Conservation (phyloP, 2,113 vertebrate genomes). For the Phaetusa simplex region DNA sequence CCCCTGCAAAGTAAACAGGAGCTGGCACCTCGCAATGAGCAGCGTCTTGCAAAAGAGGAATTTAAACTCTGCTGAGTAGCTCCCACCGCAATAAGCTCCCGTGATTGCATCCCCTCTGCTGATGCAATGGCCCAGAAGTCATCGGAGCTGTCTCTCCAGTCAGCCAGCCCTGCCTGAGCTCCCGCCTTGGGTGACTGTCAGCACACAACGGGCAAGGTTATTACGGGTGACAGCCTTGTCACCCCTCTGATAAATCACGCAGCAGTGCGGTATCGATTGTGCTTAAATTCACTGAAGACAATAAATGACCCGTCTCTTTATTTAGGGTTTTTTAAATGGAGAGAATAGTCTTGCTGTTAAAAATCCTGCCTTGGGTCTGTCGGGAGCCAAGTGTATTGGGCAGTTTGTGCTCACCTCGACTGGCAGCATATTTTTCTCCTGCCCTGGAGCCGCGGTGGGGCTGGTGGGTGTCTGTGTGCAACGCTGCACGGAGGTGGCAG, state of each 20-base stretch:
- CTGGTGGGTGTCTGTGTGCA: neutral
- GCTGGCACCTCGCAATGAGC: neutral
- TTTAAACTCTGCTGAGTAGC: accelerated
- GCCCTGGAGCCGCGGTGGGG: neutral
- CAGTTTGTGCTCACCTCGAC: neutral
- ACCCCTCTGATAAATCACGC: neutral
- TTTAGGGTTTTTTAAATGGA: neutral
- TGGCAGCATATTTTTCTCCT: neutral
- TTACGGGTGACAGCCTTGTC: constrained; percentile 35
- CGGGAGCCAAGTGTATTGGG: accelerated
- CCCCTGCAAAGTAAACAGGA: neutral
- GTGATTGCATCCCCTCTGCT: neutral
- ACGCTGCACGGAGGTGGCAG: neutral
- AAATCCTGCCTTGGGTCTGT: neutral
- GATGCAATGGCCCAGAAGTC: neutral
- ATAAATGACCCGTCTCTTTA: neutral
- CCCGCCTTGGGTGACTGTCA: constrained; percentile 29
- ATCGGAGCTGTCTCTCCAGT: neutral
- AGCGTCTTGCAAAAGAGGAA: neutral
- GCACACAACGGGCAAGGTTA: neutral
- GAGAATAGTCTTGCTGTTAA: neutral
- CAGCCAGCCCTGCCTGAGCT: neutral
- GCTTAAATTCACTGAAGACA: neutral
- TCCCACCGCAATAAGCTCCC: neutral
- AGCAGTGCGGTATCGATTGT: accelerated